Conservation (phyloP, 2,113 vertebrate genomes). For the Melanostigma gelatinosum region DNA sequence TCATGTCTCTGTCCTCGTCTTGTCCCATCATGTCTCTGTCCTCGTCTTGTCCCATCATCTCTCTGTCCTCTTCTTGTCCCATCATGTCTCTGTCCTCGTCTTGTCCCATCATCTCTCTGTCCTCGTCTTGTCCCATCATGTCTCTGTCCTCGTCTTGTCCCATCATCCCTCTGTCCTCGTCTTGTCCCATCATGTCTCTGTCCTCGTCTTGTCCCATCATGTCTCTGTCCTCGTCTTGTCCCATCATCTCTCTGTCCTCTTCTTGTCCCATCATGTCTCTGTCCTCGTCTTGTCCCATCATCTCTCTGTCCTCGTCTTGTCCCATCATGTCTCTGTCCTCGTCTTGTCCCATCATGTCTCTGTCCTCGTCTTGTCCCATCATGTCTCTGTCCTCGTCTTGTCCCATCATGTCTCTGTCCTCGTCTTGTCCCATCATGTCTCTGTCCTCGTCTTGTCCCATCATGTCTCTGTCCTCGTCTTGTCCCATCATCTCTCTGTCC, state of each 20-base stretch:
- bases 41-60: background rate
- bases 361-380: too few species aligned
- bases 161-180: background rate
- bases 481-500: background rate
- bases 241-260: background rate
- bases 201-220: too few species aligned
- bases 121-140: background rate
- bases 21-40: background rate
- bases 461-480: background rate
- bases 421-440: background rate
- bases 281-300: background rate
- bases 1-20: background rate
- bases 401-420: background rate
- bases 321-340: background rate
- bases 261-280: too few species aligned
- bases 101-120: too few species aligned
- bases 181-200: background rate
- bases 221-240: background rate
- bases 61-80: background rate
- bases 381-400: background rate
- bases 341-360: background rate
- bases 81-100: background rate
- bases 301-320: background rate
- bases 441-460: too few species aligned
- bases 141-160: background rate